Evolutionary conservation across 2,113 vertebrate species (phyloP).

Genomic region (Elephantulus edwardii): DNA sequence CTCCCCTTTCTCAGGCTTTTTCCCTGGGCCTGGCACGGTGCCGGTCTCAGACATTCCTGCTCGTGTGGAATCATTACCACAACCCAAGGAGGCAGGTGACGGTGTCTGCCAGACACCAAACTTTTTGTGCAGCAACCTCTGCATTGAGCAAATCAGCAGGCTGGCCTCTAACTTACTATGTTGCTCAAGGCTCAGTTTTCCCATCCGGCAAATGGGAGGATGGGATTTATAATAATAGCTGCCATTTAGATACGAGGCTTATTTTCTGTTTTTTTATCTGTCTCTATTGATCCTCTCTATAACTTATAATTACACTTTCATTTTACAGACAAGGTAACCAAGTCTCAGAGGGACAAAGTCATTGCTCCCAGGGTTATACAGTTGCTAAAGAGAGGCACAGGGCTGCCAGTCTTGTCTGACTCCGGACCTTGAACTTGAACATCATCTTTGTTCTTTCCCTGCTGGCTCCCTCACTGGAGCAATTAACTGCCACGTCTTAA

Average conservation of each 20-base stretch:
- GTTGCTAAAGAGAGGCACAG: not conserved
- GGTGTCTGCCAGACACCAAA: not conserved
- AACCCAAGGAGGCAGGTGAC: not conserved
- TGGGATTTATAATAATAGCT: not conserved
- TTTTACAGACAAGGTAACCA: not conserved
- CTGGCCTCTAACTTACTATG: not conserved
- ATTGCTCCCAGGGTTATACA: not conserved
- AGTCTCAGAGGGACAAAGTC: not conserved
- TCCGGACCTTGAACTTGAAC: not conserved
- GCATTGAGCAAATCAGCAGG: accelerated
- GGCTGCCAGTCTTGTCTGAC: not conserved
- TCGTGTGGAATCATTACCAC: not conserved
- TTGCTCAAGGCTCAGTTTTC: not conserved
- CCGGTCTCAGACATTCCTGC: not conserved
- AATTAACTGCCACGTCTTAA: not conserved
- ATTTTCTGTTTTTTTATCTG: no score
- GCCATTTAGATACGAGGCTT: not conserved
- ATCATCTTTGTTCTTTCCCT: not conserved
- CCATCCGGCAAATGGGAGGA: not conserved
- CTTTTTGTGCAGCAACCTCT: not conserved
- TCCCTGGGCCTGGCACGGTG: accelerated
- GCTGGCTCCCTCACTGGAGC: accelerated
- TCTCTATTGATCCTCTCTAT: not conserved
- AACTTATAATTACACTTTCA: accelerated
- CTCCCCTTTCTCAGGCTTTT: not conserved